Conservation (phyloP, 2,113 vertebrate species). For the Pseudorasbora parva region DNA sequence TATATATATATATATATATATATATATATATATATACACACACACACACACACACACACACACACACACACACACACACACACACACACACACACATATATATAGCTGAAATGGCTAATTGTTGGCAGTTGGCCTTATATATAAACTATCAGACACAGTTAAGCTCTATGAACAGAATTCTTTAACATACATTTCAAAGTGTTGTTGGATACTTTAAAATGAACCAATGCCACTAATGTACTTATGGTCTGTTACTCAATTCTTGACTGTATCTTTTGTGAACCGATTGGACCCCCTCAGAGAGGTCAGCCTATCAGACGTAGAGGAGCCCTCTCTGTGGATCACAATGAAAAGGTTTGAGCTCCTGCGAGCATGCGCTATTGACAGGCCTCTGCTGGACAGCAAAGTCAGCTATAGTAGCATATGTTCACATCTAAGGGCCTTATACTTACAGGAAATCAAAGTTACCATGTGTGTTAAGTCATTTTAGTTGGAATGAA, state of each 20-base stretch:
- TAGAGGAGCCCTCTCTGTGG: constrained; percentile 27
- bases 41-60: too few relatives aligned
- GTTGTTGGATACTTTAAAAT: not conserved
- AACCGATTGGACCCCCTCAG: constrained; percentile 30
- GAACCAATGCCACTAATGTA: not conserved
- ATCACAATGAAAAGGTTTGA: constrained; percentile 18
- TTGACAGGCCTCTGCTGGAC: constrained; percentile 31
- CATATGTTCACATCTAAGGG: not conserved
- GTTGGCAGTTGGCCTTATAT: too few relatives aligned
- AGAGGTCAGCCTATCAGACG: constrained; percentile 27
- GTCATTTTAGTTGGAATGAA: not conserved
- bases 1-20: too few relatives aligned
- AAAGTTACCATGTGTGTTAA: not conserved
- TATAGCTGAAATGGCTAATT: too few relatives aligned
- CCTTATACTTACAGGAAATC: not conserved
- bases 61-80: too few relatives aligned
- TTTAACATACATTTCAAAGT: not conserved
- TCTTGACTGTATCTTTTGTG: constrained; percentile 24
- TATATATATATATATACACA: too few relatives aligned
- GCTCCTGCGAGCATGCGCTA: constrained; percentile 4
- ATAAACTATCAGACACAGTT: too few relatives aligned
- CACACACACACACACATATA: too few relatives aligned
- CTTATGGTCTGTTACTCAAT: constrained; percentile 1
- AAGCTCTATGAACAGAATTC: too few relatives aligned
- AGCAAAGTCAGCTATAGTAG: not conserved